A percentile compares a stretch with the other conserved stretches of the same genome.
phyloP scores from a whole-genome alignment of 2,113 vertebrate genomes.

The Nansenia antarctica region DNA sequence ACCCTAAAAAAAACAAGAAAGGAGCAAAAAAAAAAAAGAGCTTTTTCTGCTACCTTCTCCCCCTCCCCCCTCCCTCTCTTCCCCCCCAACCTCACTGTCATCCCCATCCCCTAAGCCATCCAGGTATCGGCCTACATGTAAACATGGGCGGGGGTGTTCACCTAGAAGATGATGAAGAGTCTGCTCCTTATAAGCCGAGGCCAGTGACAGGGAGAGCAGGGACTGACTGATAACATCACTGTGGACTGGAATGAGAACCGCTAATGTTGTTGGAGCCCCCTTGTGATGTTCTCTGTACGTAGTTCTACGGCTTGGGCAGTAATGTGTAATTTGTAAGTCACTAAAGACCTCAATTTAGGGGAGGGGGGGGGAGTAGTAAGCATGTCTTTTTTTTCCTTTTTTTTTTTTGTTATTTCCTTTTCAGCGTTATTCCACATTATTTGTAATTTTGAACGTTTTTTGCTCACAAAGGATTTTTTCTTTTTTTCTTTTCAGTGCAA shows the following conservation, averaged over 20 bases:
- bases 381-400: conserved; percentile 59
- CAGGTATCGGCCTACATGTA: conserved; percentile 79
- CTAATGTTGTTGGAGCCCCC: conserved; percentile 41
- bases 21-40: conserved; percentile 22
- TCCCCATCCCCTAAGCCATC: conserved; percentile 63
- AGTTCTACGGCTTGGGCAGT: conserved; percentile 65
- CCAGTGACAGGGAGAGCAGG: conserved; percentile 43
- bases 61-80: conserved; percentile 44
- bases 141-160: conserved; percentile 76
- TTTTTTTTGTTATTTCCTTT: conserved; percentile 60
- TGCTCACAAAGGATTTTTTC: conserved; percentile 58
- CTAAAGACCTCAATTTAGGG: conserved; percentile 62
- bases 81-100: conserved; percentile 37
- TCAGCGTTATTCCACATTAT: conserved; percentile 78
- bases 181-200: conserved; percentile 53
- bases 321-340: conserved; percentile 66
- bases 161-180: conserved; percentile 69
- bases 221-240: conserved; percentile 48
- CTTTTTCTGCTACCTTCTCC: conserved; percentile 6
- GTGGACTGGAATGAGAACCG: conserved; percentile 32
- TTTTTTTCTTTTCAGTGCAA: conserved; percentile 71
- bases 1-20: conserved; percentile 39
- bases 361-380: conserved; percentile 72
- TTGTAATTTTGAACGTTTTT: conserved; percentile 76
- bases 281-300: conserved; percentile 48